These are phyloP conservation scores for Trichonephila clavata DNA, from an alignment of 1,140 invertebrate species.

Conservation along the genomic window DNA sequence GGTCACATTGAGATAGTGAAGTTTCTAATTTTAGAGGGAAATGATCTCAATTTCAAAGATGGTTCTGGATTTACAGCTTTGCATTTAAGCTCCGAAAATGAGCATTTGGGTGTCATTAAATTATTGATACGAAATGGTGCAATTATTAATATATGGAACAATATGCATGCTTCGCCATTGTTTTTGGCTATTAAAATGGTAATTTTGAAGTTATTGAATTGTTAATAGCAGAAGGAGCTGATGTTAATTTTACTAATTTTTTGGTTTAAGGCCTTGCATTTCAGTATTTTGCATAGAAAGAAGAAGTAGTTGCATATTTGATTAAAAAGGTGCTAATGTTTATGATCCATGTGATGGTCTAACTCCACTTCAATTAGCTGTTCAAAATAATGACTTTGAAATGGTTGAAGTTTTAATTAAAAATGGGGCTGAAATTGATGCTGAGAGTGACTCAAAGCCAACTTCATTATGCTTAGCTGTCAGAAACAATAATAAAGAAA, in stretches of 20 bases:
- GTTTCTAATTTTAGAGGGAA: not conserved
- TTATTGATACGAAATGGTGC: constrained; percentile 36
- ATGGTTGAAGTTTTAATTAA: constrained; percentile 27
- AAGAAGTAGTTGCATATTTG: constrained; percentile 13
- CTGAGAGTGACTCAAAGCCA: not conserved
- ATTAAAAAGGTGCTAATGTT: not conserved
- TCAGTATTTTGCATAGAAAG: not conserved
- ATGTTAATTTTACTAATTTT: constrained; percentile 23
- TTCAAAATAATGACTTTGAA: constrained; percentile 79
- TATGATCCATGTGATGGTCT: constrained; percentile 70
- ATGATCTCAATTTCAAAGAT: not conserved
- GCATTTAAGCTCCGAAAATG: not conserved
- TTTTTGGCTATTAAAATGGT: constrained; percentile 25
- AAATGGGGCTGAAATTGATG: not conserved
- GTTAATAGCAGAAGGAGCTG: constrained; percentile 28
- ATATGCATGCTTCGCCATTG: not conserved
- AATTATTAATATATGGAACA: constrained; percentile 78
- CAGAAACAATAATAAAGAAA: not conserved
- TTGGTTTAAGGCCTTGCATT: not conserved
- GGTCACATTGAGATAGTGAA: not conserved
- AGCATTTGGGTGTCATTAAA: not conserved
- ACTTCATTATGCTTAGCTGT: constrained; percentile 38
- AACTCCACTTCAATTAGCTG: constrained; percentile 80
- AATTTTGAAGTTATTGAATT: constrained; percentile 2
- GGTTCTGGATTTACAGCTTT: constrained; percentile 7